Evolutionary conservation across 1,140 invertebrate species (phyloP), one percentile per base, ranked within the genome.

Genomic region (Hyphantria cunea): DNA sequence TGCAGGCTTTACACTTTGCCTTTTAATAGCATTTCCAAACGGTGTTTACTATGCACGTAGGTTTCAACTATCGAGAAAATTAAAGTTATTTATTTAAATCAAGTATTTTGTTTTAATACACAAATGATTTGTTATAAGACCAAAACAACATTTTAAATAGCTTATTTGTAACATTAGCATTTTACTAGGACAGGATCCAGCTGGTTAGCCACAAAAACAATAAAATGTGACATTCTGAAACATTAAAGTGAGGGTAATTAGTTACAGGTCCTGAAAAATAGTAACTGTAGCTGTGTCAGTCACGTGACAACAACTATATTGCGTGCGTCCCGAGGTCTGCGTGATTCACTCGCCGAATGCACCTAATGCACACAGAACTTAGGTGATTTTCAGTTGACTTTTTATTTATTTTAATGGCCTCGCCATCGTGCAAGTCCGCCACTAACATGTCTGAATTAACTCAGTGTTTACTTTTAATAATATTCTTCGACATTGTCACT

Each of bases 361-460:
- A 72, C 70, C 65, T 66, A 72, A 70, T 68, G 60, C 60, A 74
- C 65, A 61, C 64, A 66, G 37, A 74, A 67, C 66, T 61, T 69
- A 45, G 53, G 50, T 58, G 61, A 50, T 76, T 74, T 69, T 63
- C 58, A 64, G 45, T 45, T 59, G 49, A 41, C 44, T 62, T 68
- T 65, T 65, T 74, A 64, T 65, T 64, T 70, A 64, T 61, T 66
- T 66, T 53, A 60, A 49, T 42, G 50, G 31, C 50, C 59, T 66
- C 50, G 62, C 66, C 42, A 66, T 45, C 45, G 50, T 65, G 60
- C 10, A 62, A 53, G 45, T 62, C 47, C 37, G 13, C 12, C 48
- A 15, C 48, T 53, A 31, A 62, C 41, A 42, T 53, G 37, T 53
- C 49, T 34, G 10, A 10, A 17, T 50, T 60, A 50, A 25, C 17